phyloP scores from a whole-genome alignment of 2,888 invertebrate species.

The Euplexia lucipara region DNA sequence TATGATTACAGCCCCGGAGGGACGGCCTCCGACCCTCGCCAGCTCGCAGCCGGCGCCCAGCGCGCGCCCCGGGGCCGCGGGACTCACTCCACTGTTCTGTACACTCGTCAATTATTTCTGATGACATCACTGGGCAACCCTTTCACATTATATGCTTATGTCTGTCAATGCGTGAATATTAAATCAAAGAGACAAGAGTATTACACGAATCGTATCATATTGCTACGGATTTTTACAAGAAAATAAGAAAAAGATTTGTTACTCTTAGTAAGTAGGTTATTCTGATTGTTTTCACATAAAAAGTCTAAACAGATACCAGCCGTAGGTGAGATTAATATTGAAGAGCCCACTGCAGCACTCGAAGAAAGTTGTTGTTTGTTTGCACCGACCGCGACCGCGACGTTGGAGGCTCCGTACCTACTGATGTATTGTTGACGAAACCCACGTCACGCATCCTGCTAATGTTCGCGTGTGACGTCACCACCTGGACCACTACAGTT shows the following conservation, averaged over 20 bases:
- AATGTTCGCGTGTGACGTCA: slow-evolving; percentile 20
- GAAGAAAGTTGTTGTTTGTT: slow-evolving; percentile 4
- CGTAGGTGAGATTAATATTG: no score
- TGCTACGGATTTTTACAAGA: not conserved
- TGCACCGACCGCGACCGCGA: not conserved
- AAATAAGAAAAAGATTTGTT: not conserved
- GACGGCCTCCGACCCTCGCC: not conserved
- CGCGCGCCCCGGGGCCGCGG: not conserved
- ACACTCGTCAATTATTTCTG: slow-evolving; percentile 20
- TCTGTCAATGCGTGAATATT: slow-evolving; percentile 3
- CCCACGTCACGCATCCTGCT: not conserved
- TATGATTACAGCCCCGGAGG: slow-evolving; percentile 7
- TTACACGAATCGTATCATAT: not conserved
- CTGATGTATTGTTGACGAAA: no score
- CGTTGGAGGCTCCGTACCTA: no score
- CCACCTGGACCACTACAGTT: not conserved
- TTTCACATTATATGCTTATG: slow-evolving; percentile 1
- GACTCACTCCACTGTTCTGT: not conserved
- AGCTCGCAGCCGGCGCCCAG: not conserved
- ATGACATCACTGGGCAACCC: not conserved
- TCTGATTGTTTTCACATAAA: not conserved
- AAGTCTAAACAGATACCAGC: not conserved
- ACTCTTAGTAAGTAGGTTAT: no score
- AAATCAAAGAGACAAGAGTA: not conserved
- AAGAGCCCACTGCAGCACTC: no score